Percentiles rank a stretch among this genome's conserved stretches.
phyloP scores from a whole-genome alignment of 2,888 invertebrate genomes.

The Brachylomia viminalis region DNA sequence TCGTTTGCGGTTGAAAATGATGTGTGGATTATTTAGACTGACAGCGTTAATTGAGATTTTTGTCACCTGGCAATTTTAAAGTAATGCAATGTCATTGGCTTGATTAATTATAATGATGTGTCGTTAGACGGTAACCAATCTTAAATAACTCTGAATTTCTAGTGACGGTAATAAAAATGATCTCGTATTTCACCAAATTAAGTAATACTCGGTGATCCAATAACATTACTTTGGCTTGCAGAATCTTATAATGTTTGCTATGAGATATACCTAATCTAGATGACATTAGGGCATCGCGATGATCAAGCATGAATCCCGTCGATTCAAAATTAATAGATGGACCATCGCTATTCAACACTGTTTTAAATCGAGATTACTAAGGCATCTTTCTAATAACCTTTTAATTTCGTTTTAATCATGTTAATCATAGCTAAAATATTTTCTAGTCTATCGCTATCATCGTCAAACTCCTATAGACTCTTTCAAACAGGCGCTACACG shows the following conservation, averaged over 20 bases:
- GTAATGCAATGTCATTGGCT: constrained; percentile 3
- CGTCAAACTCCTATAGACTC: constrained; percentile 13
- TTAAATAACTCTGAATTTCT: background rate
- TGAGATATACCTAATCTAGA: background rate
- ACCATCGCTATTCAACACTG: background rate
- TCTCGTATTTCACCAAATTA: background rate
- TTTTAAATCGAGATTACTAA: background rate
- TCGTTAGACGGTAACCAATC: background rate
- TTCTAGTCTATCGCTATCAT: constrained; percentile 11
- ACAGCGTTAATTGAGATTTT: constrained; percentile 17
- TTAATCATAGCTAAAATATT: constrained; percentile 6
- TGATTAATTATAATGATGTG: constrained; percentile 1
- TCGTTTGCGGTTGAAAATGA: constrained; percentile 25
- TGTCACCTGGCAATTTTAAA: background rate
- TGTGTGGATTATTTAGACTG: constrained; percentile 19
- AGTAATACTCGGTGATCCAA: background rate
- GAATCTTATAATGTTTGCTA: background rate
- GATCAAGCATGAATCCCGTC: background rate
- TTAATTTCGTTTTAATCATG: no score
- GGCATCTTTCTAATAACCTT: background rate
- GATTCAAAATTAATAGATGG: background rate
- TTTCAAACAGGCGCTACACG: no score
- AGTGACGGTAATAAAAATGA: background rate
- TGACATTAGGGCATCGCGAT: background rate
- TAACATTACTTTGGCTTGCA: background rate